Evolutionary conservation across 2,797 vertebrate species (phyloP), one percentile per base, ranked within the genome.

Genomic region (Pseudochromis fuscus): DNA sequence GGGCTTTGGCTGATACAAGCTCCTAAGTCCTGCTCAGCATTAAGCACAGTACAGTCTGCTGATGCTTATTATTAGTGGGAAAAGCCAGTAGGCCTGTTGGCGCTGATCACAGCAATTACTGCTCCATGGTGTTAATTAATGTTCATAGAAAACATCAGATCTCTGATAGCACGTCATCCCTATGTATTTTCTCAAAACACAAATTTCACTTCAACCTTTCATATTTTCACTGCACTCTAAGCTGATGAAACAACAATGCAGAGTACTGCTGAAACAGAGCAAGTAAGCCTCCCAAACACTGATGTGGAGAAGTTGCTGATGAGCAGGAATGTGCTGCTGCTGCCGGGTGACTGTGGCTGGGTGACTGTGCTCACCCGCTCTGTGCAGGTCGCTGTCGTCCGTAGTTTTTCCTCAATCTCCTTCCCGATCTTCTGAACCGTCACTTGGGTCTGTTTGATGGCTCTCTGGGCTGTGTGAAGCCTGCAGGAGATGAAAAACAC

Each of bases 371-470:
- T 88, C 91, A 98, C 97, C 96, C 96, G 94, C 30, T 96, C 95
- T 0, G 95, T 98, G 92, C 95, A 96, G 42, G 95, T 88, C 2
- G 96, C 97, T 0, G 96, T 96, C 56, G 96, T 95, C 89, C 95
- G 93, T 45, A 99, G 93, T 77, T 97, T 98, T 80, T 99, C 97
- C 91, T 99, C 97, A n/a, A 99, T 99, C 94, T 99, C 96, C 86
- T 95, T 98, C 81, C 97, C 97, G 66, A 98, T 96, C 90, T 94
- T 99, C 92, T 99, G 97, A 88, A 99, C 98, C 0, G 97, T 98
- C 89, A 98, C 96, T 93, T 99, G 98, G 91, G 96, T 99, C 95
- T 99, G 98, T 92, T 98, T 99, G 93, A 99, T 99, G 93, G 96
- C 98, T 93, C 96, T 95, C 86, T 99, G 98, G 61, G 97, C 96